Evolutionary conservation across 35 echinoderm and acorn worm genomes (phyloP).

Genomic region (Apostichopus californicus): DNA sequence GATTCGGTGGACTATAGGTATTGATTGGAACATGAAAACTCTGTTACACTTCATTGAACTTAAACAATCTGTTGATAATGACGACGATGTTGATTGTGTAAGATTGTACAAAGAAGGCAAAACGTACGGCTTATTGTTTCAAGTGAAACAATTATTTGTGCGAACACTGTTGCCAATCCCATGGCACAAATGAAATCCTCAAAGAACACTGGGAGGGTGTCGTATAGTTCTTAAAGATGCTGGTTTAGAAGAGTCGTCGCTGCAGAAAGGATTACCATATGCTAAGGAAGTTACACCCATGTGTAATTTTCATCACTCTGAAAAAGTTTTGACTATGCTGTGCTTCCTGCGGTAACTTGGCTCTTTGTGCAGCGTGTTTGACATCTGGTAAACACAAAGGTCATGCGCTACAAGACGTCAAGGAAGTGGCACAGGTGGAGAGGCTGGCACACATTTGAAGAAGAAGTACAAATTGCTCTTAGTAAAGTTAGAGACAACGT

Average conservation of each 20-base stretch:
- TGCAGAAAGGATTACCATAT: neutral
- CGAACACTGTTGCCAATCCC: neutral
- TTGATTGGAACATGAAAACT: neutral
- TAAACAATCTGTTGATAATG: neutral
- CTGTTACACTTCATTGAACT: neutral
- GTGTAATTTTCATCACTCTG: neutral
- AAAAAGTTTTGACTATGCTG: neutral
- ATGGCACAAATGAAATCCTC: neutral
- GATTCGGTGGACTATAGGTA: neutral
- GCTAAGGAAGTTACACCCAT: neutral
- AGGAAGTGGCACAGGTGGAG: neutral
- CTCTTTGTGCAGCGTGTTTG: neutral
- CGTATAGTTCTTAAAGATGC: neutral
- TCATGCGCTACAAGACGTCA: conserved; percentile 10
- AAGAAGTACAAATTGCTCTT: neutral
- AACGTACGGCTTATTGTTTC: neutral
- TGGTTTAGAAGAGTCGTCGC: neutral
- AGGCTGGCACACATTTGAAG: neutral
- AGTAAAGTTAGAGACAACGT: neutral
- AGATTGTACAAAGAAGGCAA: neutral
- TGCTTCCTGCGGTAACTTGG: neutral
- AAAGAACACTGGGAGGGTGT: neutral
- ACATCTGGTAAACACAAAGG: neutral
- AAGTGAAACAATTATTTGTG: neutral
- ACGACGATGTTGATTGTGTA: neutral